Base-by-base conservation (phyloP, 2,888 invertebrate species). In the Ichneumon xanthorius region DNA sequence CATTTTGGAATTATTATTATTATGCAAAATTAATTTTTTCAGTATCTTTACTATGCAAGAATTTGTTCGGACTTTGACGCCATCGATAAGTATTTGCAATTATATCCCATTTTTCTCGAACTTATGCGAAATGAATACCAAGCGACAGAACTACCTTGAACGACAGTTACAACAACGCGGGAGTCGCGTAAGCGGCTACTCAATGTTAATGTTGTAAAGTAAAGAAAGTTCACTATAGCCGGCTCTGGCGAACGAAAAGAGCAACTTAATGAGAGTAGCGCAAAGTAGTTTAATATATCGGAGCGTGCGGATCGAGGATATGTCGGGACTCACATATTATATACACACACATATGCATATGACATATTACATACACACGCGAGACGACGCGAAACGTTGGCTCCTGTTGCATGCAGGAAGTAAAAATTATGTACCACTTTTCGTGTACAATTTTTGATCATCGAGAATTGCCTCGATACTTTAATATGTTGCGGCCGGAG, bases 351-450 rank as follows among this genome's bases (percentile, higher is more conserved):
- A 26, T 26, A 26, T 3, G 2, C 26, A 26, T 26, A 26, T 26
- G 26, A 30, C 30, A 5, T 40, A 11, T 11, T 40, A 9, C 9
- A 30, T 63, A 67, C 68, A 61, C 65, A 76, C 71, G 76, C 71
- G 55, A 82, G 45, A 37, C 63, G 19, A n/a, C n/a, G 16, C 7
- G n/a, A 65, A 37, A 65, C 61, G n/a, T 63, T 63, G 48, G 79
- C 61, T 68, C n/a, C 68, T 68, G 40, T 61, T 80, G 76, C 63
- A 53, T 26, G 71, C 77, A 67, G 80, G 80, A 84, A 80, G 76
- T 67, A 19, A 58, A 80, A 80, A 77, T 80, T 76, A 77, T 84
- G 80, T 80, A 80, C 80, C 80, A 84, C 72, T 80, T 80, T 76
- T 72, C 80, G 77, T 80, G 80, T 77, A 80, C 80, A 80, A 77